phyloP scores from a whole-genome alignment of 1,140 invertebrate species.

The Lerema accius region DNA sequence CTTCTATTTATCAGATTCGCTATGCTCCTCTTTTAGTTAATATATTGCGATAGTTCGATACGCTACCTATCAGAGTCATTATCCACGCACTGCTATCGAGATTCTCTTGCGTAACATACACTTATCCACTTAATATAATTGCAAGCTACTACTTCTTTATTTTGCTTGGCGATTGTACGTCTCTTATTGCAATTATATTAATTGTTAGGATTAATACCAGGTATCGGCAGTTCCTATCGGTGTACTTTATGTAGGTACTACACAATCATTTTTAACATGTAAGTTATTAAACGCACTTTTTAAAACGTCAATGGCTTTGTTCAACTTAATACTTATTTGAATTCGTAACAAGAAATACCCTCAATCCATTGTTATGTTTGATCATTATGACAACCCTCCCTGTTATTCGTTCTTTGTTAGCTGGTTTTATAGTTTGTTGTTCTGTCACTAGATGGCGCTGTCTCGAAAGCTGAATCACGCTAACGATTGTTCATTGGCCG shows the following conservation, averaged over 20 bases:
- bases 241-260: too few species aligned
- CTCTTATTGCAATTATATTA: slow-evolving; percentile 4
- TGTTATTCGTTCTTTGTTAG: neutral
- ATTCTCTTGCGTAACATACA: slow-evolving; percentile 26
- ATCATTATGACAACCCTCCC: too few species aligned
- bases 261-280: too few species aligned
- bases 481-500: slow-evolving; percentile 26
- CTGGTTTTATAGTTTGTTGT: slow-evolving; percentile 10
- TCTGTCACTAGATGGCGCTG: slow-evolving; percentile 41
- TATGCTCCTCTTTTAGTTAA: slow-evolving; percentile 33
- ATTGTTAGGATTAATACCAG: neutral
- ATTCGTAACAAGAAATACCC: too few species aligned
- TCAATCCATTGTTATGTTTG: too few species aligned
- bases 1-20: slow-evolving; percentile 40
- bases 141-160: slow-evolving; percentile 10
- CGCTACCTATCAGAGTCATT: slow-evolving; percentile 14
- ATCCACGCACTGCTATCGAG: slow-evolving; percentile 24
- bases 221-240: neutral
- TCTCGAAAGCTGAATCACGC: slow-evolving; percentile 30
- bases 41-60: slow-evolving; percentile 21
- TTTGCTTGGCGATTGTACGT: slow-evolving; percentile 1
- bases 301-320: too few species aligned
- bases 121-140: slow-evolving; percentile 32
- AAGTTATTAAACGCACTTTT: too few species aligned
- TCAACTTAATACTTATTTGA: too few species aligned